Base-by-base conservation (phyloP, 2,888 invertebrate species). In the Syrista parreyssii region DNA sequence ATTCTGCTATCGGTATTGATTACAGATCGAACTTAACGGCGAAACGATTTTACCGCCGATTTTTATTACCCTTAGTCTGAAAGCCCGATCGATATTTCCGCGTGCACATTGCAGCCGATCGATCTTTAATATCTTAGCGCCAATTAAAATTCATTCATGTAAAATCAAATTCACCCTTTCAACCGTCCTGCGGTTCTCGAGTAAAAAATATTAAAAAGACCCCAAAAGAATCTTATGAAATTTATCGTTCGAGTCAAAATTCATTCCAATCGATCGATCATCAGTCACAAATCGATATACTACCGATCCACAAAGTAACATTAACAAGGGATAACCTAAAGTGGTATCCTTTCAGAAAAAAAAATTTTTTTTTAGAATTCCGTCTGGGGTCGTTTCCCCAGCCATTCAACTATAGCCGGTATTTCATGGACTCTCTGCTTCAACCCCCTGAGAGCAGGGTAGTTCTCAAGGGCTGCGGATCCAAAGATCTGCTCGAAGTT, bases 401-500 rank as follows among this genome's bases (percentile, higher is more conserved):
- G 89, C 93, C 94, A 94, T 34, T 92, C 92, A 82, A 92, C 92
- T 86, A 94, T 93, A 75, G 90, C 90, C 0, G 94, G 93, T 71
- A 94, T 90, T 71, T 89, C 90, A 86, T 93, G 93, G 73, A 94
- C 92, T 82, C 92, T 92, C 68, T 92, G 92, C 86, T 93, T 93
- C 77, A 94, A 89, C 11, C 92, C 91, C 79, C 93, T 92, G 31
- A 94, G 88, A 1, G 92, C 91, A 0, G 94, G 93, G 85, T 93
- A 94, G 82, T 91, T 91, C 82, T 93, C 92, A 79, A 93, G 85
- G n/a, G 93, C 92, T 3, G 92, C 87, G 80, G 92, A 91, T 2
- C 93, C 93, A 82, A 93, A 93, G 82, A 93, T 92, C 74, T 92
- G 91, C 83, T 93, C 93, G 86, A 93, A 93, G 86, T 92, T 93